Percentiles rank a stretch among this genome's conserved stretches.
Conservation (phyloP, 2,797 vertebrate species). For the Anguilla pacifica region DNA sequence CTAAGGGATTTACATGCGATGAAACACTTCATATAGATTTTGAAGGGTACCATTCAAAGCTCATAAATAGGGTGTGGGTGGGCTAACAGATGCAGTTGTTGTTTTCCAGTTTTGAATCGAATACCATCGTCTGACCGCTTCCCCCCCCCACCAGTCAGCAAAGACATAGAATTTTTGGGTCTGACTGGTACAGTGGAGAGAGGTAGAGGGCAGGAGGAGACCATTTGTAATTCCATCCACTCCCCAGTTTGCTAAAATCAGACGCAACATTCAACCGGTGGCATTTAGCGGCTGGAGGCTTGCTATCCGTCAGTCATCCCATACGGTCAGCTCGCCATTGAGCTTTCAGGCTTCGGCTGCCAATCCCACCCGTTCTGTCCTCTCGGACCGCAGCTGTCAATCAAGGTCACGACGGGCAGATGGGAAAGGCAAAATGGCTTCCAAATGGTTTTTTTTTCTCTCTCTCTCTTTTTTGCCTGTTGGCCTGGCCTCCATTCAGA, state of each 20-base stretch:
- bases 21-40: not conserved
- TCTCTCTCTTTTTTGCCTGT: not conserved
- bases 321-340: conserved; percentile 38
- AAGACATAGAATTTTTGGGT: conserved; percentile 48
- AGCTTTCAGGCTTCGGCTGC: conserved; percentile 34
- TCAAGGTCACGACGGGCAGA: not conserved
- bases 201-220: conserved; percentile 43
- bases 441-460: not conserved
- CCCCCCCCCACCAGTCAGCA: not conserved
- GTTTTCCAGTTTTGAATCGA: conserved; percentile 38
- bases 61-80: conserved; percentile 17
- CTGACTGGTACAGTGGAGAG: conserved; percentile 46
- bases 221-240: conserved; percentile 29
- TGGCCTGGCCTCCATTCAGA: conserved; percentile 3
- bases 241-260: conserved; percentile 47
- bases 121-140: conserved; percentile 24
- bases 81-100: conserved; percentile 42
- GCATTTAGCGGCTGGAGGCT: conserved; percentile 46
- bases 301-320: conserved; percentile 38
- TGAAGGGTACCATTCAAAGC: conserved; percentile 52
- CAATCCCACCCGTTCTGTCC: conserved; percentile 47
- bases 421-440: not conserved
- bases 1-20: conserved; percentile 28
- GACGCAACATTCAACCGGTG: conserved; percentile 41
- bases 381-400: conserved; percentile 28